Evolutionary conservation across 2,888 invertebrate species (phyloP).

Genomic region (Ecliptopera silaceata): DNA sequence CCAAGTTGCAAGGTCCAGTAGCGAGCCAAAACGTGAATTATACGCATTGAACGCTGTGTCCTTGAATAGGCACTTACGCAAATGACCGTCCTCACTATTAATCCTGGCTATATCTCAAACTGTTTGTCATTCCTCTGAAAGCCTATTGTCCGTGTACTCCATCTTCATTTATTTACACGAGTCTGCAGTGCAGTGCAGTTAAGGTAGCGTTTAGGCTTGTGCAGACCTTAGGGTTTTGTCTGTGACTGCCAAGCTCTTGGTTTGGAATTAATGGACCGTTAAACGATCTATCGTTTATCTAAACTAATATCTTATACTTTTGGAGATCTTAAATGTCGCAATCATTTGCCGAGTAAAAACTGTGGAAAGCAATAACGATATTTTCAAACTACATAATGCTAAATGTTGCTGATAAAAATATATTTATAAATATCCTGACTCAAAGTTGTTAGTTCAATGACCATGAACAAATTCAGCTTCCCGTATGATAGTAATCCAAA

Average conservation of each 20-base stretch:
- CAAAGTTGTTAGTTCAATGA: too few species aligned
- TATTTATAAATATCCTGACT: too few species aligned
- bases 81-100: conserved; percentile 27
- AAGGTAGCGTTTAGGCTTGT: conserved; percentile 15
- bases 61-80: conserved; percentile 29
- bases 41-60: conserved; percentile 20
- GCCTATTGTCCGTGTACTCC: conserved; percentile 22
- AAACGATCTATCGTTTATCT: not conserved
- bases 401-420: too few species aligned
- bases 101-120: conserved; percentile 24
- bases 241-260: conserved; percentile 8
- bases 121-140: conserved; percentile 25
- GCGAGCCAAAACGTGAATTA: not conserved
- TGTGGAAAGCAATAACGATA: too few species aligned
- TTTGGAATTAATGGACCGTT: conserved; percentile 14
- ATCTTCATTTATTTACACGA: conserved; percentile 24
- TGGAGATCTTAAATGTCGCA: not conserved
- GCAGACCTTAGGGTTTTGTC: conserved; percentile 7
- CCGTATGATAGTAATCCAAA: not conserved
- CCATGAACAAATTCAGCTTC: conserved; percentile 1
- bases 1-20: conserved; percentile 10
- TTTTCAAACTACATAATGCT: too few species aligned
- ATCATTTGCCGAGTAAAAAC: too few species aligned
- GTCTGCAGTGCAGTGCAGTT: conserved; percentile 22
- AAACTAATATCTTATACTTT: not conserved